Percentiles rank a stretch among this genome's conserved stretches.
These are phyloP conservation scores for Myotis pilosus DNA, from an alignment of 2,797 vertebrate genomes.

Conservation along the genomic window DNA sequence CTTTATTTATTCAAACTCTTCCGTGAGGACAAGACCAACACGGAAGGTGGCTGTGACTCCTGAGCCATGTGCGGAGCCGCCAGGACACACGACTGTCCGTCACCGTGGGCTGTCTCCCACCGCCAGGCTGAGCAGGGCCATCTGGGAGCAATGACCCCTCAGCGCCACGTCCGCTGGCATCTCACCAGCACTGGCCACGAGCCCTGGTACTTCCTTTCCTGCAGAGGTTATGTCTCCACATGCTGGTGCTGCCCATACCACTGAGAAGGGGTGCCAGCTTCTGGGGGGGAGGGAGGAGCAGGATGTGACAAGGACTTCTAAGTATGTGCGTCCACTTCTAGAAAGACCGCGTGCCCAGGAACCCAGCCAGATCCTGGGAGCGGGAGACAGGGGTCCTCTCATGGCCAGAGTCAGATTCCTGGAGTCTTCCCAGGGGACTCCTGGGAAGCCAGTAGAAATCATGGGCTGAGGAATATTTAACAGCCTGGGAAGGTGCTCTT, in stretches of 20 bases:
- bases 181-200: neutral
- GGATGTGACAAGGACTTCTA: neutral
- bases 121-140: neutral
- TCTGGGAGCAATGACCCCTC: neutral
- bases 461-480: neutral
- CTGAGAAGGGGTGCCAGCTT: too few species aligned
- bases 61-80: fast-evolving
- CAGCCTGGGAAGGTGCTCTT: neutral
- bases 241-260: too few species aligned
- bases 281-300: neutral
- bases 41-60: neutral
- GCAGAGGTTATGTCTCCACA: neutral
- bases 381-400: neutral
- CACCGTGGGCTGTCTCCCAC: fast-evolving
- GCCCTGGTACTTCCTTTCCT: neutral
- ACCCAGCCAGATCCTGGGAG: neutral
- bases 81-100: fast-evolving
- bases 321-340: neutral
- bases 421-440: neutral
- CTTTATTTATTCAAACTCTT: neutral
- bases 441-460: neutral
- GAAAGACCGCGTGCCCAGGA: neutral
- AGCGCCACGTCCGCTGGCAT: neutral
- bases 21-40: neutral
- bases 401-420: neutral